phyloP scores from a whole-genome alignment of 2,797 vertebrate genomes.

The Tragelaphus oryx region DNA sequence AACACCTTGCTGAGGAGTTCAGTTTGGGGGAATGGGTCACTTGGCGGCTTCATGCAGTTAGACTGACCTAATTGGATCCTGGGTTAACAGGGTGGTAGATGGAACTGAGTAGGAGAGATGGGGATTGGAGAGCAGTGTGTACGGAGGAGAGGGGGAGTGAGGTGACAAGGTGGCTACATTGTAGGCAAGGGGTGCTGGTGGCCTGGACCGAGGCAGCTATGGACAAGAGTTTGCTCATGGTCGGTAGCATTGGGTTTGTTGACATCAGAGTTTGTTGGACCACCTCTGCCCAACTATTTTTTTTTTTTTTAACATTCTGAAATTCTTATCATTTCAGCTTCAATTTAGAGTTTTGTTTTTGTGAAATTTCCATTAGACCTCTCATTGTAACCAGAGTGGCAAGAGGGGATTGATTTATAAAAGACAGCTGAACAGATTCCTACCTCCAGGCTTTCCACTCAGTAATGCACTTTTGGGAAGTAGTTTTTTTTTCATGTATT shows the following conservation, averaged over 20 bases:
- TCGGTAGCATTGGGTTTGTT: fast-evolving
- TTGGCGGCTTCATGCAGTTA: not conserved
- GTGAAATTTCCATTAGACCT: not conserved
- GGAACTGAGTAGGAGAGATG: not conserved
- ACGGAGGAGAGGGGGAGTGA: too few species aligned
- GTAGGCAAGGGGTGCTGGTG: not conserved
- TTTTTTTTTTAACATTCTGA: not conserved
- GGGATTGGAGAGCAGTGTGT: not conserved
- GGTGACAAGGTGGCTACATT: not conserved
- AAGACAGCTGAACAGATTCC: not conserved
- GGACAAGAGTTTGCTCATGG: not conserved
- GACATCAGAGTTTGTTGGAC: not conserved
- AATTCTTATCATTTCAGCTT: not conserved
- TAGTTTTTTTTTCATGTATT: not conserved
- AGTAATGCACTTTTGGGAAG: not conserved
- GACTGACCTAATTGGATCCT: not conserved
- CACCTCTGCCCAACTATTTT: not conserved
- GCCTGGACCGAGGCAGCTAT: not conserved
- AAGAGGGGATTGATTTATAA: not conserved
- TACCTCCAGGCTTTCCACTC: not conserved
- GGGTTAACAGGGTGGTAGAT: not conserved
- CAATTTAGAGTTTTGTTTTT: not conserved
- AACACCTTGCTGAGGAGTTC: not conserved
- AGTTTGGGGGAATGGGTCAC: too few species aligned
- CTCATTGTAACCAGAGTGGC: not conserved